phyloP scores from a whole-genome alignment of 53 echinoderm and acorn worm genomes.

The Crossaster papposus region DNA sequence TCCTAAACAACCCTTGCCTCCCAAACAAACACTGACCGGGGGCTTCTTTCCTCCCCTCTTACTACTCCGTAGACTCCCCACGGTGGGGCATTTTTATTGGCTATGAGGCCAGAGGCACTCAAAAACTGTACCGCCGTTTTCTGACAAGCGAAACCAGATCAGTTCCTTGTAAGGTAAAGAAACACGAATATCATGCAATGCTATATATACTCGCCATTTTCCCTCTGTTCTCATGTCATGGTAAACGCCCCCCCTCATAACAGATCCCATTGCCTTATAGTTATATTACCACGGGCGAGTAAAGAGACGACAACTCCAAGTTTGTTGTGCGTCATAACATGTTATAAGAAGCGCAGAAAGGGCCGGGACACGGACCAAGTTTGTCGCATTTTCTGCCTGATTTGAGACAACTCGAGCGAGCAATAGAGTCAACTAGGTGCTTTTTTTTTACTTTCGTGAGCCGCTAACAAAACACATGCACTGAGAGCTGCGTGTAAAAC shows the following conservation, averaged over 20 bases:
- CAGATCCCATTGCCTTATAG: constrained; percentile 34
- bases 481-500: not conserved
- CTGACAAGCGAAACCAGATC: constrained; percentile 55
- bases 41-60: constrained; percentile 7
- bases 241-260: constrained; percentile 27
- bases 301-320: constrained; percentile 48
- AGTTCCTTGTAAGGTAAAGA: constrained; percentile 27
- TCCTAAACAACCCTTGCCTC: constrained; percentile 55
- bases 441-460: not conserved
- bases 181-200: constrained; percentile 8
- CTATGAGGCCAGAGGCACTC: constrained; percentile 24
- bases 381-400: constrained; percentile 61
- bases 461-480: constrained; percentile 22
- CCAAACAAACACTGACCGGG: constrained; percentile 47
- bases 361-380: constrained; percentile 55
- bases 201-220: constrained; percentile 6
- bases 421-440: constrained; percentile 21
- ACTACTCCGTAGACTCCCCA: constrained; percentile 12
- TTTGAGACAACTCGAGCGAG: constrained; percentile 46
- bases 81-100: constrained; percentile 49
- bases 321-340: constrained; percentile 61
- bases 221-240: not conserved
- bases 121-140: not conserved
- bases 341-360: constrained; percentile 55
- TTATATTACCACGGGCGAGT: constrained; percentile 46